Percentiles rank a stretch among this genome's conserved stretches.
Evolutionary conservation across 2,888 invertebrate genomes (phyloP).

Genomic region (Spicauda simplicius): DNA sequence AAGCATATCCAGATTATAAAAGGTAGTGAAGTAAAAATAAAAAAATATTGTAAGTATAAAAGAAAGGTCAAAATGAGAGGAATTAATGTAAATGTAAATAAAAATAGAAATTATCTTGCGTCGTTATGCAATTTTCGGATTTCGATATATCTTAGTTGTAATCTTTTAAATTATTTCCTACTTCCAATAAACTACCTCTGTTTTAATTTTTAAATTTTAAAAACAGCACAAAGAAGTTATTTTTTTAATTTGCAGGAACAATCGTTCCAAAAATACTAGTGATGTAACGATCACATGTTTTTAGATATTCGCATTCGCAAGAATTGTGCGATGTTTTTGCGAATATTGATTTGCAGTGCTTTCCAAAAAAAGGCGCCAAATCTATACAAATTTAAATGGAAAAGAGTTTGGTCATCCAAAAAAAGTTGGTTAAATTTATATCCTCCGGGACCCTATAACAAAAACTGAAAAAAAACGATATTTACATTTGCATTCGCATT

Average conservation of each 20-base stretch:
- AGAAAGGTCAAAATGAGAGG: conserved; percentile 83
- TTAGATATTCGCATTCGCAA: no score
- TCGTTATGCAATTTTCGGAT: conserved; percentile 59
- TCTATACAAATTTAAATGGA: no score
- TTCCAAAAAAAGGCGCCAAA: no score
- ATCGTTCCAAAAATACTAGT: neutral
- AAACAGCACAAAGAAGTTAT: conserved; percentile 38
- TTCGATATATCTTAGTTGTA: conserved; percentile 43
- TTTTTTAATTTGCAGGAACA: conserved; percentile 5
- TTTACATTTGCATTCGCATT: no score
- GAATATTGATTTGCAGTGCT: no score
- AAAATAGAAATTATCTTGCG: conserved; percentile 62
- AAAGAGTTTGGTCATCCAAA: no score
- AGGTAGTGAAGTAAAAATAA: conserved; percentile 59
- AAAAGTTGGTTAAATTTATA: no score
- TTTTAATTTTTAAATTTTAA: conserved; percentile 42
- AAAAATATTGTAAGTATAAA: conserved; percentile 69
- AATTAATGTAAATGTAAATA: conserved; percentile 81
- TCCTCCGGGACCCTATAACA: no score
- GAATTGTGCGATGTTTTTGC: no score
- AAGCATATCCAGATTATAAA: conserved; percentile 70
- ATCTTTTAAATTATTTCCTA: conserved; percentile 43
- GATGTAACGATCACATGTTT: no score
- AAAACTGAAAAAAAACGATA: no score
- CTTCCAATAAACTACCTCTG: conserved; percentile 59